phyloP scores from a whole-genome alignment of 2,113 vertebrate species.

The Lasiurus cinereus region DNA sequence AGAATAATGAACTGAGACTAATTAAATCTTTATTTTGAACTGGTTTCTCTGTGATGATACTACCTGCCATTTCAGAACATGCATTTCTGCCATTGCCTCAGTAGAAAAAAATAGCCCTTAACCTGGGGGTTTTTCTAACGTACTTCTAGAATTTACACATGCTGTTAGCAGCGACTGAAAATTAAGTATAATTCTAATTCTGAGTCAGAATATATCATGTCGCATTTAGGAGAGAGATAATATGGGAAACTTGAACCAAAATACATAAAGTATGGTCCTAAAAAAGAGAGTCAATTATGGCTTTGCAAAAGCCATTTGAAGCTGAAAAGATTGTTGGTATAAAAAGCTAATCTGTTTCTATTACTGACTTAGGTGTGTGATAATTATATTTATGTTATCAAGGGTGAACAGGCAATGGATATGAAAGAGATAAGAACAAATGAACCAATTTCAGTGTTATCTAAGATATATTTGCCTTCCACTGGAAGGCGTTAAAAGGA shows the following conservation, averaged over 20 bases:
- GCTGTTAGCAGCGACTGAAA: neutral
- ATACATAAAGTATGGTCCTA: conserved; percentile 51
- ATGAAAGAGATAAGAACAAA: conserved; percentile 70
- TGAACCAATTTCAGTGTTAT: conserved; percentile 65
- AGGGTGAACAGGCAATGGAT: conserved; percentile 66
- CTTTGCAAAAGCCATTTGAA: conserved; percentile 61
- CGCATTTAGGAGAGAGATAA: conserved; percentile 46
- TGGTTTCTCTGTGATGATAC: neutral
- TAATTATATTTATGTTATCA: conserved; percentile 77
- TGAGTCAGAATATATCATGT: neutral
- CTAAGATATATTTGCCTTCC: conserved; percentile 67
- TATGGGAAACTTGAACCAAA: conserved; percentile 63
- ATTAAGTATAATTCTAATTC: conserved; percentile 48
- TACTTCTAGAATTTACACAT: neutral
- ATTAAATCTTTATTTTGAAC: neutral
- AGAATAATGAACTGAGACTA: neutral
- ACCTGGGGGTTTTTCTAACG: neutral
- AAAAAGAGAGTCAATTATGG: conserved; percentile 63
- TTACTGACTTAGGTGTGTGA: conserved; percentile 71
- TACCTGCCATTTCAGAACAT: neutral
- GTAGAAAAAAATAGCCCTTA: neutral
- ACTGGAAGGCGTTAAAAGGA: conserved; percentile 57
- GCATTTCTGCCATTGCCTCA: neutral
- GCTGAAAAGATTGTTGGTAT: conserved; percentile 45
- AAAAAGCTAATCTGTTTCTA: conserved; percentile 50